Evolutionary conservation across 2,113 vertebrate genomes (phyloP).

Genomic region (Nothocercus julius): DNA sequence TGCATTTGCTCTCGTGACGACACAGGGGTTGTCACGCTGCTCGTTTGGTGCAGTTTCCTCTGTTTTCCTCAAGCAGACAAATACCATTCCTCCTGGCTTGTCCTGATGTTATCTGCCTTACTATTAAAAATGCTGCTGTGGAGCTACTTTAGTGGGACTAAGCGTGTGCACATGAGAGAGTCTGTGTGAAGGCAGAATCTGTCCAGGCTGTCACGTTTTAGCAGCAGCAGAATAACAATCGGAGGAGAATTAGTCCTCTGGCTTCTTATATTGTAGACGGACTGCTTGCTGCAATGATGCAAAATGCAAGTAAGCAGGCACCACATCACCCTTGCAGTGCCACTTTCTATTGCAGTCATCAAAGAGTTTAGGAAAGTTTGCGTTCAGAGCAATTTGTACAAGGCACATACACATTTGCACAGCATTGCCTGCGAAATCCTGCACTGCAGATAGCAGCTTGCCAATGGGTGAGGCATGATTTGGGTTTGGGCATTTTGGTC

Average conservation of each 20-base stretch:
- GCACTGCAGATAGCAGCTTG: background rate
- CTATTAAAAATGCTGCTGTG: background rate
- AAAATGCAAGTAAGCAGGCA: constrained; percentile 16
- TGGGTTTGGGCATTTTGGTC: background rate
- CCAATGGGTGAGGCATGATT: background rate
- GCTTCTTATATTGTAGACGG: background rate
- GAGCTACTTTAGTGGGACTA: background rate
- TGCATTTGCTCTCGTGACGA: background rate
- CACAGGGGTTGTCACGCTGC: background rate
- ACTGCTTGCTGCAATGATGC: constrained; percentile 32
- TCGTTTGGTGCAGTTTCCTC: background rate
- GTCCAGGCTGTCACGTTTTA: background rate
- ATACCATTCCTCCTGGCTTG: background rate
- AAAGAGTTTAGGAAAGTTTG: constrained; percentile 58
- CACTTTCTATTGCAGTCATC: constrained; percentile 68
- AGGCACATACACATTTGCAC: background rate
- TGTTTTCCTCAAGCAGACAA: background rate
- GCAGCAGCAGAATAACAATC: constrained; percentile 5
- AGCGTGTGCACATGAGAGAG: background rate
- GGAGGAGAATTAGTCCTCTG: background rate
- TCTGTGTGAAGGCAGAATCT: background rate
- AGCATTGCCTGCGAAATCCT: background rate
- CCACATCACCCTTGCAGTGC: constrained; percentile 10
- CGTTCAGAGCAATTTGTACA: background rate
- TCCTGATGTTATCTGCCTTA: background rate